phyloP scores from a whole-genome alignment of 2,113 vertebrate species.

The Geococcyx californianus region DNA sequence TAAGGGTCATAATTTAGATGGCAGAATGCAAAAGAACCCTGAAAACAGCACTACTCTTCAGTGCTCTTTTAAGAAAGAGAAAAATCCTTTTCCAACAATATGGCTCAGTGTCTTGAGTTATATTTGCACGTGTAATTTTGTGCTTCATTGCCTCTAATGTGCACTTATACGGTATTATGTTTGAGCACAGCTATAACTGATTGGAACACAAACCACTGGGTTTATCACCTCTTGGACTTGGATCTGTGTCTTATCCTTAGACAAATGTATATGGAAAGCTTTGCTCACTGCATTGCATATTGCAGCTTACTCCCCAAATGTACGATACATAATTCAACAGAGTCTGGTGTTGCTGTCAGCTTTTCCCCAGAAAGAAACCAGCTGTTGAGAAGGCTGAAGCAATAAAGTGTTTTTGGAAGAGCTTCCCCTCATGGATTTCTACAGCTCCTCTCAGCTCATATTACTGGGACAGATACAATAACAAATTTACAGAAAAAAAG shows the following conservation, averaged over 20 bases:
- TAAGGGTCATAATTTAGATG: neutral
- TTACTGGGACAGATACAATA: constrained; percentile 10
- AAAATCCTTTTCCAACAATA: neutral
- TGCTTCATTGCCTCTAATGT: constrained; percentile 66
- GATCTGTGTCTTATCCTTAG: constrained; percentile 40
- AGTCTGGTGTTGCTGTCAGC: constrained; percentile 27
- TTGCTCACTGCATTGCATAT: neutral
- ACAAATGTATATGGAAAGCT: constrained; percentile 20
- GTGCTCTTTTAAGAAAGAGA: neutral
- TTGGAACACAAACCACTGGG: constrained; percentile 37
- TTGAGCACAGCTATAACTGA: constrained; percentile 42
- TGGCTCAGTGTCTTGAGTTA: neutral
- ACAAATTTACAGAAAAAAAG: constrained; percentile 15
- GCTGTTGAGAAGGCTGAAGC: constrained; percentile 36
- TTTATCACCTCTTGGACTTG: constrained; percentile 62
- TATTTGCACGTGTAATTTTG: constrained; percentile 71
- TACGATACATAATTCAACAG: constrained; percentile 47
- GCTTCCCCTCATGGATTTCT: neutral
- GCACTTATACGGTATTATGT: constrained; percentile 57
- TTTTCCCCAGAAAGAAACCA: constrained; percentile 52
- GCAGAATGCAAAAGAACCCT: neutral
- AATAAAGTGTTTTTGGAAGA: constrained; percentile 30
- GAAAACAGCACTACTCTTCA: neutral
- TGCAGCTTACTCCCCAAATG: constrained; percentile 33
- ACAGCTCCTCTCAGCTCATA: neutral